These are phyloP conservation scores for Hylaea fasciaria DNA, from an alignment of 2,888 invertebrate species.

Conservation along the genomic window DNA sequence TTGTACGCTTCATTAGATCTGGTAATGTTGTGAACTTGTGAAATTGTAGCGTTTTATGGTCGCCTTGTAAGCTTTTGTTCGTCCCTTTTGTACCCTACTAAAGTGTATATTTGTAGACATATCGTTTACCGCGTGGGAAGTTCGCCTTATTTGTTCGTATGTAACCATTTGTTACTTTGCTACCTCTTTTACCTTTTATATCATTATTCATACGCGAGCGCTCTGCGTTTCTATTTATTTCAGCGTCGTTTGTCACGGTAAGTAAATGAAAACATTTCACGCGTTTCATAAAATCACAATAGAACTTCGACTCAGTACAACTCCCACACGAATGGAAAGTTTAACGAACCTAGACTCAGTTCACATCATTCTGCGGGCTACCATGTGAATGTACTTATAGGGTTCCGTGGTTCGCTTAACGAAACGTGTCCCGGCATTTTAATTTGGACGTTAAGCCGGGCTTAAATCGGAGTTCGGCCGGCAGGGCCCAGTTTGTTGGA, in stretches of 20 bases:
- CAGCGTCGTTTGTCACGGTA: neutral
- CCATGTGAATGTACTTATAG: slow-evolving; percentile 40
- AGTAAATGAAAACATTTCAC: neutral
- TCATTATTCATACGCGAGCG: neutral
- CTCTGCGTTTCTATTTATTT: neutral
- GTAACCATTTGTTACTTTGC: neutral
- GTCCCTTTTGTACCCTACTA: neutral
- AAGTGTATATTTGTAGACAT: neutral
- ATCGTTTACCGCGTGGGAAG: neutral
- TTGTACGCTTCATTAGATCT: slow-evolving; percentile 13
- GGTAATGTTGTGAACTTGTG: neutral
- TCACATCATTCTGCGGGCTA: slow-evolving; percentile 48
- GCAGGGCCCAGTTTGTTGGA: slow-evolving; percentile 66
- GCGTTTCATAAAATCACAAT: neutral
- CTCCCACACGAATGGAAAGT: slow-evolving; percentile 40
- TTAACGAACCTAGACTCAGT: slow-evolving; percentile 40
- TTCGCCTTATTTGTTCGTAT: neutral
- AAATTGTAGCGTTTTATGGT: slow-evolving; percentile 3
- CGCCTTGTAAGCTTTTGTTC: neutral
- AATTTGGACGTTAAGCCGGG: slow-evolving; percentile 67
- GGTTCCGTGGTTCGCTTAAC: slow-evolving; percentile 44
- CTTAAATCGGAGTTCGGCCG: slow-evolving; percentile 48
- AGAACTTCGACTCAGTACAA: neutral
- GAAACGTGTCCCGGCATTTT: slow-evolving; percentile 66
- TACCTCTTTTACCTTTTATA: neutral